A percentile compares a stretch with the other conserved stretches of the same genome.
Conservation (phyloP, 53 echinoderm and acorn worm species). For the Echinometra lucunter region DNA sequence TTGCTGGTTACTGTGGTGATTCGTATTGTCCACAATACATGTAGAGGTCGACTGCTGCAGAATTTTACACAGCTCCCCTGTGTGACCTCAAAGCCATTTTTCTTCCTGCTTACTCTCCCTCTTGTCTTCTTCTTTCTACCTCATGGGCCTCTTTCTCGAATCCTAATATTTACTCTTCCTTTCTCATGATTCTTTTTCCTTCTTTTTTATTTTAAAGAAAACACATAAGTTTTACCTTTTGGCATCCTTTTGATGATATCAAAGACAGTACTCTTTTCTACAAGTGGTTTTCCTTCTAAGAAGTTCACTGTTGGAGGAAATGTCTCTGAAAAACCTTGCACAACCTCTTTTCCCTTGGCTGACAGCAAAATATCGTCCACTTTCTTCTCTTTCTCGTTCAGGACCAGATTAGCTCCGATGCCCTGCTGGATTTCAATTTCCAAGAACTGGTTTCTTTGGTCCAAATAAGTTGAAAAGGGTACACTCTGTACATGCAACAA, state of each 20-base stretch:
- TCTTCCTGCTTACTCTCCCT: too few relatives aligned
- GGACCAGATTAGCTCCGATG: conserved; percentile 63
- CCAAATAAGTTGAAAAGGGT: background rate
- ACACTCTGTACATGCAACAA: too few relatives aligned
- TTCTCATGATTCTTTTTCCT: too few relatives aligned
- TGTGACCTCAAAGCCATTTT: too few relatives aligned
- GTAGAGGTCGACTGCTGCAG: too few relatives aligned
- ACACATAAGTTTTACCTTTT: conserved; percentile 69
- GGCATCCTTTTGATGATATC: conserved; percentile 79
- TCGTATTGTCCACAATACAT: too few relatives aligned
- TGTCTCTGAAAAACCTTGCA: conserved; percentile 38
- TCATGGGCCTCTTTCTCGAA: too few relatives aligned
- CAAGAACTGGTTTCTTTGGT: background rate
- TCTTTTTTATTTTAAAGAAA: too few relatives aligned
- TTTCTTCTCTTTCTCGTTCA: conserved; percentile 72
- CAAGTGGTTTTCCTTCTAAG: conserved; percentile 68
- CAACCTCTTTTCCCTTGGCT: conserved; percentile 63
- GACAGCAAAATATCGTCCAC: conserved; percentile 72
- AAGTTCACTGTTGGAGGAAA: conserved; percentile 81
- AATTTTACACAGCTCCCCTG: too few relatives aligned
- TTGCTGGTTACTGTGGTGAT: too few relatives aligned
- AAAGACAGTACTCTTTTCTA: conserved; percentile 81
- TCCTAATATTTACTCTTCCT: too few relatives aligned
- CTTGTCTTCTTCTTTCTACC: too few relatives aligned
- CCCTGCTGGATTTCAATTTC: background rate